These are phyloP conservation scores for Xiphophorus couchianus DNA, from an alignment of 2,113 vertebrate genomes.

Conservation along the genomic window DNA sequence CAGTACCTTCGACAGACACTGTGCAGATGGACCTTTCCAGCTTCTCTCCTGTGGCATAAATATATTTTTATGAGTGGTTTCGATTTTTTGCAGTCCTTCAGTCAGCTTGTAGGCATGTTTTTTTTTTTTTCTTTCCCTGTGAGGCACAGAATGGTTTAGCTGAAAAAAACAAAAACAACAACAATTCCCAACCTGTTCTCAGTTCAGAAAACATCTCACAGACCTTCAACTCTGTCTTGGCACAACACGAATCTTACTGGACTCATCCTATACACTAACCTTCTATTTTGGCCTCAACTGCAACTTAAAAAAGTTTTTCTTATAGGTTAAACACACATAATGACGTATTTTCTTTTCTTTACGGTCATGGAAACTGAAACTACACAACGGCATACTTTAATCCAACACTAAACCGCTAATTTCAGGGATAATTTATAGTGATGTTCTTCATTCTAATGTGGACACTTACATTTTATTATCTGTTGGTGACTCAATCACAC, in stretches of 20 bases:
- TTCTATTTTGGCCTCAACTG: not conserved
- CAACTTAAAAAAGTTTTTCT: not conserved
- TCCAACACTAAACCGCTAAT: not conserved
- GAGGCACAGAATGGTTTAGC: constrained; percentile 3
- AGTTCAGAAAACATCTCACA: constrained; percentile 25
- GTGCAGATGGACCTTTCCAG: constrained; percentile 47
- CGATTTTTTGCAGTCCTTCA: constrained; percentile 19
- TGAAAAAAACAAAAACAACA: constrained; percentile 5
- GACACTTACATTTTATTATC: constrained; percentile 2
- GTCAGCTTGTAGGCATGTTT: constrained; percentile 19
- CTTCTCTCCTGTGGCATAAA: constrained; percentile 37
- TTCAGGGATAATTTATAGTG: not conserved
- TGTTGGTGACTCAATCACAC: constrained; percentile 26
- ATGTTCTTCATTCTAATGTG: not conserved
- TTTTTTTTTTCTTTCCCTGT: constrained; percentile 8
- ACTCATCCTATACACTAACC: not conserved
- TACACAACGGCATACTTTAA: not conserved
- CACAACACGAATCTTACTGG: constrained; percentile 10
- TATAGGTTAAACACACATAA: not conserved
- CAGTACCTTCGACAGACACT: constrained; percentile 45
- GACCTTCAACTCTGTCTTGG: not conserved
- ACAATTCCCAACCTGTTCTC: constrained; percentile 5
- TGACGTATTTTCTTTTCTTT: not conserved
- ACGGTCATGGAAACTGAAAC: not conserved
- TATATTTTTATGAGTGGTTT: constrained; percentile 47